A percentile compares a stretch with the other conserved stretches of the same genome.
Conservation (phyloP, 2,113 vertebrate species). For the Plecturocebus donacophilus region DNA sequence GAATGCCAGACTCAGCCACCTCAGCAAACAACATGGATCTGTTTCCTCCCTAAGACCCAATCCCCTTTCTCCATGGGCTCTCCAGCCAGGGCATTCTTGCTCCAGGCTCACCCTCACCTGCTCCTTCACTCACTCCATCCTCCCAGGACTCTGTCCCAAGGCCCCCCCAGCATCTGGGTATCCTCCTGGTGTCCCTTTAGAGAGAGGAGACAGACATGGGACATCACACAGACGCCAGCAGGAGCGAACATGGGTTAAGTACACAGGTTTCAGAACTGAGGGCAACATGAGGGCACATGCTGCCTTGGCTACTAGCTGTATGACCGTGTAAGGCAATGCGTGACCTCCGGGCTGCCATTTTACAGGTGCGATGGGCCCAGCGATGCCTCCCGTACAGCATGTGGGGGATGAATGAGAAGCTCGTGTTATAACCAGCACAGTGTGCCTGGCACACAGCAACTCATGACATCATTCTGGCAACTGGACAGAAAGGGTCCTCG, state of each 20-base stretch:
- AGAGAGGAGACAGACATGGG: not conserved
- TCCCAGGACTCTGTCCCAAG: not conserved
- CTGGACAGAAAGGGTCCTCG: not conserved
- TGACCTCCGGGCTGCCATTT: not conserved
- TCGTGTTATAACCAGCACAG: not conserved
- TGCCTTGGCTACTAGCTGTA: too few relatives aligned
- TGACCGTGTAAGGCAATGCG: accelerated
- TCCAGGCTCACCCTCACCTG: not conserved
- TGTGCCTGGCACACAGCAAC: not conserved
- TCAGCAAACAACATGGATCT: not conserved
- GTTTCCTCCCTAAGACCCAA: not conserved
- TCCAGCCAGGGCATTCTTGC: not conserved
- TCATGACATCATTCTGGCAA: not conserved
- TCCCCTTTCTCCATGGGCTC: not conserved
- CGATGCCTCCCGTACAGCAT: not conserved
- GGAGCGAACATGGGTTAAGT: not conserved
- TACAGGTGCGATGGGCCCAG: too few relatives aligned
- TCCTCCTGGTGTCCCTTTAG: not conserved
- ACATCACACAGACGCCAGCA: not conserved
- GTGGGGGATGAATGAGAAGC: not conserved
- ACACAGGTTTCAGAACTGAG: not conserved
- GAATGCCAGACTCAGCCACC: not conserved
- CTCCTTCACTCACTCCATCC: not conserved
- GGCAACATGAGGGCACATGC: not conserved
- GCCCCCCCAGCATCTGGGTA: not conserved